Conservation (phyloP, 2,888 invertebrate genomes). For the Caenorhabditis becei region DNA sequence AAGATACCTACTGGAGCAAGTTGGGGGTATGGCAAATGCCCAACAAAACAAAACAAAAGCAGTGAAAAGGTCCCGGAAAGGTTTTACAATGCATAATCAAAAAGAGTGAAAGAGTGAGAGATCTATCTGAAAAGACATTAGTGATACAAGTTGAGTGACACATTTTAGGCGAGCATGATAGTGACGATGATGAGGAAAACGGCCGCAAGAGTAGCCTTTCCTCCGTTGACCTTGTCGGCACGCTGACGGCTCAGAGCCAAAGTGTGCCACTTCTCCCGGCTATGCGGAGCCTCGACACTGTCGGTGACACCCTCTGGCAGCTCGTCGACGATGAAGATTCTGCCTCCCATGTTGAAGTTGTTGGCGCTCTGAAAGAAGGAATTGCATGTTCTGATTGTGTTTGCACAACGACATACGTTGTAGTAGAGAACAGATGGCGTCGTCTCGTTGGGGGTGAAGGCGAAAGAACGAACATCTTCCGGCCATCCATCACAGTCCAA, state of each 20-base stretch:
- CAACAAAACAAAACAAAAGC: constrained; percentile 52
- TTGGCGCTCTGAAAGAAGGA: constrained; percentile 88
- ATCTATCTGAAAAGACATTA: constrained; percentile 50
- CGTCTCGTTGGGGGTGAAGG: constrained; percentile 90
- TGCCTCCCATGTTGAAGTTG: constrained; percentile 95
- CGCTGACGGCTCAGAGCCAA: constrained; percentile 50
- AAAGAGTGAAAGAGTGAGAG: constrained; percentile 36
- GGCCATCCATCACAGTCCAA: constrained; percentile 85
- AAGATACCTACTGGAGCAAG: constrained; percentile 44
- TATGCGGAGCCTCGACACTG: constrained; percentile 73
- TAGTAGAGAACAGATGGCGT: constrained; percentile 91
- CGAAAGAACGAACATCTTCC: constrained; percentile 65
- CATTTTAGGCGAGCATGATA: constrained; percentile 35
- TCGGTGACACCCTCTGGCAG: constrained; percentile 75
- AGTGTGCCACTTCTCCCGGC: constrained; percentile 71
- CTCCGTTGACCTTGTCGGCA: constrained; percentile 58
- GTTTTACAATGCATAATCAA: constrained; percentile 41
- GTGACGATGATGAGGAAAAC: constrained; percentile 45
- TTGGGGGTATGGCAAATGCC: constrained; percentile 50
- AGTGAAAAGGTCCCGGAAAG: constrained; percentile 39
- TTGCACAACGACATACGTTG: constrained; percentile 77
- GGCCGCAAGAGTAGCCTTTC: constrained; percentile 45
- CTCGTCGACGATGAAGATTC: constrained; percentile 91
- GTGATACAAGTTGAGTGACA: constrained; percentile 29
- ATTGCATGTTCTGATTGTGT: not conserved